Percentiles rank a stretch among this genome's conserved stretches.
Evolutionary conservation across 1,140 invertebrate genomes (phyloP).

Genomic region (Zaprionus ornatus): DNA sequence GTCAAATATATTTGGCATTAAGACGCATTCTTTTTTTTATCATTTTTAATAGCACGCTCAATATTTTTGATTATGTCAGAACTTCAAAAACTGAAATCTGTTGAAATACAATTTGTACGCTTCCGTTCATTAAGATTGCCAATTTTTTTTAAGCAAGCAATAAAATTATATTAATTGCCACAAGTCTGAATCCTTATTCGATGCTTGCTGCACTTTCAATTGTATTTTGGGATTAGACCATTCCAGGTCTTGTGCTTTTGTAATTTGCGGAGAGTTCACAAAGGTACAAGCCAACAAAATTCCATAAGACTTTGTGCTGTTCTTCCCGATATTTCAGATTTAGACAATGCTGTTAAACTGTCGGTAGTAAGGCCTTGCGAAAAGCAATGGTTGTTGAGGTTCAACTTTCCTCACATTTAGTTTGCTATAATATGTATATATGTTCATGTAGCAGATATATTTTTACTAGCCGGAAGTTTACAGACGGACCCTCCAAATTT

Average conservation of each 20-base stretch:
- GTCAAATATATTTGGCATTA: too few species aligned
- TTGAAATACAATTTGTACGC: slow-evolving; percentile 72
- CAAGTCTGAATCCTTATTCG: slow-evolving; percentile 70
- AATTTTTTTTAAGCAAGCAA: slow-evolving; percentile 47
- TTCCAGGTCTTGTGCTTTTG: background rate
- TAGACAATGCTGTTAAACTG: background rate
- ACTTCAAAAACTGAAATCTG: slow-evolving; percentile 3
- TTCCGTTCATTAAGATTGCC: slow-evolving; percentile 64
- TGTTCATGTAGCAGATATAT: too few species aligned
- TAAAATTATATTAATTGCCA: slow-evolving; percentile 72
- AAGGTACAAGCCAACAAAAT: slow-evolving; percentile 56
- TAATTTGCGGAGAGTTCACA: slow-evolving; percentile 40
- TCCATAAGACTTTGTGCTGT: slow-evolving; percentile 57
- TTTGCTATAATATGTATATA: too few species aligned
- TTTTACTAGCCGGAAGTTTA: too few species aligned
- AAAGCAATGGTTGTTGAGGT: background rate
- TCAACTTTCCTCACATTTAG: too few species aligned
- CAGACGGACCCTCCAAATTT: too few species aligned
- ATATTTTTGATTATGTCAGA: slow-evolving; percentile 27
- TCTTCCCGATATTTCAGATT: slow-evolving; percentile 43
- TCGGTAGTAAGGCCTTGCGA: slow-evolving; percentile 27
- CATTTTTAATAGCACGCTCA: slow-evolving; percentile 1
- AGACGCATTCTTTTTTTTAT: too few species aligned
- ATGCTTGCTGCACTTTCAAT: slow-evolving; percentile 73
- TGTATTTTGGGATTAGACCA: slow-evolving; percentile 45